Evolutionary conservation across 2,888 invertebrate genomes (phyloP).

Genomic region (Chloromyia formosa): DNA sequence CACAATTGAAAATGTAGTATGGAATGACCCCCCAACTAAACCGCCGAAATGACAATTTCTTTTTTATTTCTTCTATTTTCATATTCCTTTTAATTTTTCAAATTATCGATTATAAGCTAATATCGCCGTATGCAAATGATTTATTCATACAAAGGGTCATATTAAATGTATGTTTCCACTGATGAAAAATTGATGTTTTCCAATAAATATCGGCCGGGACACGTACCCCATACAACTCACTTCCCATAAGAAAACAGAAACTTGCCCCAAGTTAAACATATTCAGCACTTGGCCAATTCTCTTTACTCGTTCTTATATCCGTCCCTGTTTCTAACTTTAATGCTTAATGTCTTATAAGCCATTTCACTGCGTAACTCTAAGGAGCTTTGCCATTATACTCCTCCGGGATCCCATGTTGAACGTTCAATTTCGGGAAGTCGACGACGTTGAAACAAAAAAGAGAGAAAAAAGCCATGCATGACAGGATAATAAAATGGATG

Average conservation of each 20-base stretch:
- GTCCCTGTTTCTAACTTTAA: not conserved
- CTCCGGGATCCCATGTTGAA: not conserved
- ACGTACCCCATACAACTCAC: not conserved
- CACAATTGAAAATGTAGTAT: too few species aligned
- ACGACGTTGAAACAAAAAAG: too few species aligned
- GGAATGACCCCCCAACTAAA: too few species aligned
- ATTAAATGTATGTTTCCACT: not conserved
- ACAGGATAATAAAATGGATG: slow-evolving; percentile 35
- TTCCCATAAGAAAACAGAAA: not conserved
- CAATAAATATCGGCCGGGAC: slow-evolving; percentile 25
- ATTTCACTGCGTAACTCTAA: slow-evolving; percentile 12
- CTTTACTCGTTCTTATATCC: not conserved
- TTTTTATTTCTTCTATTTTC: too few species aligned
- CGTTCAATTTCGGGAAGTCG: not conserved
- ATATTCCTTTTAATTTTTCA: not conserved
- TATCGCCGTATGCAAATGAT: slow-evolving; percentile 4
- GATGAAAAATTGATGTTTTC: slow-evolving; percentile 33
- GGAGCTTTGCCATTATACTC: not conserved
- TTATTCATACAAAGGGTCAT: not conserved
- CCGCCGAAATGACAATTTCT: too few species aligned
- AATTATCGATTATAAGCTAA: not conserved
- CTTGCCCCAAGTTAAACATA: not conserved
- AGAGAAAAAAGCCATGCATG: slow-evolving; percentile 32
- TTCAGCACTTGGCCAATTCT: not conserved
- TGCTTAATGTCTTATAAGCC: slow-evolving; percentile 39